These are phyloP conservation scores for Phyto melanocephala DNA, from an alignment of 2,888 invertebrate genomes.

Conservation along the genomic window DNA sequence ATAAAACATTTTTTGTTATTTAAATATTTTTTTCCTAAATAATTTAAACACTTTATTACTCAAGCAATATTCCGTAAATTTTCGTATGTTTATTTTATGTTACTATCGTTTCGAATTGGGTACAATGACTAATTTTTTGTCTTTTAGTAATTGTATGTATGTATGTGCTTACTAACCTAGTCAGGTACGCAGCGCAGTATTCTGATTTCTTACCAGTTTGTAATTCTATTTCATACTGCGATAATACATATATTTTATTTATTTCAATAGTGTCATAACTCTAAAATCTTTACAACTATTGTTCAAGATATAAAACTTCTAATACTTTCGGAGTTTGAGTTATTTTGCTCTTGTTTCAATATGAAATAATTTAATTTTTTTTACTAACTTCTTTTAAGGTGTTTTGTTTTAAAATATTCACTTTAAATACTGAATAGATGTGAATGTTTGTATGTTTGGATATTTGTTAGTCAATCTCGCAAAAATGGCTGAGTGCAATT, in stretches of 20 bases:
- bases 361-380: no score
- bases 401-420: no score
- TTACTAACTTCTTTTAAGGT: no score
- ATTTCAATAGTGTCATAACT: no score
- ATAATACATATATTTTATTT: neutral
- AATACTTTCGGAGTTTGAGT: no score
- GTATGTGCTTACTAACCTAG: conserved; percentile 13
- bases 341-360: no score
- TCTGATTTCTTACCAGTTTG: conserved; percentile 25
- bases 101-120: conserved; percentile 47
- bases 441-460: no score
- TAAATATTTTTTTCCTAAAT: neutral
- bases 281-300: no score
- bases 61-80: neutral
- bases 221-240: conserved; percentile 4
- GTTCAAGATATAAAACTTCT: no score
- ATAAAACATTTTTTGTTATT: neutral
- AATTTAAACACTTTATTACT: neutral
- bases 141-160: conserved; percentile 15
- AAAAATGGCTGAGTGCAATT: no score
- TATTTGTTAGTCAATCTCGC: no score
- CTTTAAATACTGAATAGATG: no score
- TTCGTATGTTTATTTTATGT: conserved; percentile 22
- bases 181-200: neutral
- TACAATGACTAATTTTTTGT: conserved; percentile 52